Evolutionary conservation across 1,140 invertebrate species (phyloP).

Genomic region (Ceratitis capitata): DNA sequence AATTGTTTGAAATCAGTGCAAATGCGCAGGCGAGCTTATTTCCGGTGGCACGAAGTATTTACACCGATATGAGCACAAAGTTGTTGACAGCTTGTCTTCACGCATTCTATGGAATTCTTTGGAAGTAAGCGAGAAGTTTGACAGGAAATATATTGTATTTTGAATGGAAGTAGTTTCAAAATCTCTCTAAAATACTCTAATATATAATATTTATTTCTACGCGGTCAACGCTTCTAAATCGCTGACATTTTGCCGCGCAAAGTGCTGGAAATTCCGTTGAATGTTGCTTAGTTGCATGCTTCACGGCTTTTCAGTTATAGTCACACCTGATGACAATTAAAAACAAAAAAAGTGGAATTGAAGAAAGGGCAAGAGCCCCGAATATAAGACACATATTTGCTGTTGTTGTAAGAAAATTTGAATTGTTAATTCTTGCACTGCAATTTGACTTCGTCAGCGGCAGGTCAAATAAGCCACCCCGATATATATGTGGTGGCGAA

Average conservation of each 20-base stretch:
- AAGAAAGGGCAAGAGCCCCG: not conserved
- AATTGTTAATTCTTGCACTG: constrained; percentile 35
- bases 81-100: not conserved
- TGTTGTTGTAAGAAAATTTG: constrained; percentile 22
- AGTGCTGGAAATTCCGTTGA: constrained; percentile 8
- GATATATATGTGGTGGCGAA: not conserved
- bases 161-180: no score
- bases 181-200: no score
- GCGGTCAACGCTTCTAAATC: not conserved
- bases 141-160: not conserved
- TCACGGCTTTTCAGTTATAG: not conserved
- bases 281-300: not conserved
- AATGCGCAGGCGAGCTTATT: constrained; percentile 6
- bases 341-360: not conserved
- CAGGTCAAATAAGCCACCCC: constrained; percentile 7
- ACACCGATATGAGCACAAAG: not conserved
- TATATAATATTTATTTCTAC: not conserved
- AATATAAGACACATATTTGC: not conserved
- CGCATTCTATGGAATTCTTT: not conserved
- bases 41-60: constrained; percentile 1
- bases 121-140: not conserved
- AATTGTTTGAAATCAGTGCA: not conserved
- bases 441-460: constrained; percentile 16
- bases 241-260: not conserved
- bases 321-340: constrained; percentile 37